Evolutionary conservation across 2,113 vertebrate species (phyloP).

Genomic region (Micronycteris hirsuta): DNA sequence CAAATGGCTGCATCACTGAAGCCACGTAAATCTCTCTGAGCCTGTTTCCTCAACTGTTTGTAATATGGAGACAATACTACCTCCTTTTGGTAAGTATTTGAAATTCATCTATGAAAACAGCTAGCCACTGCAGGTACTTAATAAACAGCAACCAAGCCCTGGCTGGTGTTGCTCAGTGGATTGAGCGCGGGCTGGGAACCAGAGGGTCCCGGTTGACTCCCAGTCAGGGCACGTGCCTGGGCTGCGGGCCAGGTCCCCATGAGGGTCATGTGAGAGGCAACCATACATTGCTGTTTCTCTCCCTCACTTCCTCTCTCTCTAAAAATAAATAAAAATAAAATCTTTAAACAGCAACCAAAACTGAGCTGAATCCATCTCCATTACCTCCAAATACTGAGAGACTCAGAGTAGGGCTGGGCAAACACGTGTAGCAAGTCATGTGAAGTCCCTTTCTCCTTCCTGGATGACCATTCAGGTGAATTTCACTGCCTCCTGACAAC

Average conservation of each 20-base stretch:
- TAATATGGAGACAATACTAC: neutral
- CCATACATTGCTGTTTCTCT: too few relatives aligned
- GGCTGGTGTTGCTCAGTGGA: too few relatives aligned
- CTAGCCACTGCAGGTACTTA: neutral
- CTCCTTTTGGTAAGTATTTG: neutral
- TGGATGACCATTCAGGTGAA: neutral
- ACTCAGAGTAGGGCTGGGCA: neutral
- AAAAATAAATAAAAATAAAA: too few relatives aligned
- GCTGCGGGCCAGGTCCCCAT: too few relatives aligned
- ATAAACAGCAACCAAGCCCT: neutral
- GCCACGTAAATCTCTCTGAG: slow-evolving; percentile 9
- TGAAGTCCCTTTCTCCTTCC: neutral
- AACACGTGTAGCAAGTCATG: neutral
- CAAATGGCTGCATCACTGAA: neutral
- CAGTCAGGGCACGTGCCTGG: too few relatives aligned
- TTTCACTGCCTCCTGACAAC: neutral
- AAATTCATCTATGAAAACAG: slow-evolving; percentile 12
- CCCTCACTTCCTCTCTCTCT: too few relatives aligned
- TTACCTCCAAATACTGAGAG: neutral
- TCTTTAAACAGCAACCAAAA: neutral
- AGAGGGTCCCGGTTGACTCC: too few relatives aligned
- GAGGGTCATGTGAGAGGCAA: too few relatives aligned
- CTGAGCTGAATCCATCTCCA: neutral
- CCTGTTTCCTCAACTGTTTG: neutral
- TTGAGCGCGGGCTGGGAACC: too few relatives aligned